Conservation (phyloP, 2,888 invertebrate genomes). For the Hemistola chrysoprasaria region DNA sequence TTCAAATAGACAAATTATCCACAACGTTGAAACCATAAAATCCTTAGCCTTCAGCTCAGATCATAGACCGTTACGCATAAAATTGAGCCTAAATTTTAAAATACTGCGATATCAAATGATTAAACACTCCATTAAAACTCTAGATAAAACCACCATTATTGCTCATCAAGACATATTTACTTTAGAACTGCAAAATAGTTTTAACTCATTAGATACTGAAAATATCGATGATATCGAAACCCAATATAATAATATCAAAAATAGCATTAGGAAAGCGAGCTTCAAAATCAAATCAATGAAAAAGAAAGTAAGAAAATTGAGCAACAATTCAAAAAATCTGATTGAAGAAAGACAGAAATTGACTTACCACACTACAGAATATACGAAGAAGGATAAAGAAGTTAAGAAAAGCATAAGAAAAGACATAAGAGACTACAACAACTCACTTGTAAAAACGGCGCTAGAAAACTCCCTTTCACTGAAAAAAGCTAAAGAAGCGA, state of each 20-base stretch:
- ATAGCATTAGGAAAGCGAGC: not conserved
- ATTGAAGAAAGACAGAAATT: not conserved
- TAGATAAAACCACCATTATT: not conserved
- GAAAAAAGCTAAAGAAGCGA: too few species aligned
- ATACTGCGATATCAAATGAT: not conserved
- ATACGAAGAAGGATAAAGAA: too few species aligned
- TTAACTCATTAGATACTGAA: not conserved
- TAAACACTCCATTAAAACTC: not conserved
- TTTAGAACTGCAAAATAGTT: slow-evolving; percentile 3
- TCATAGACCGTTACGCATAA: not conserved
- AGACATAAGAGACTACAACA: not conserved
- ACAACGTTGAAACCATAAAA: not conserved
- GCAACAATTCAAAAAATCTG: not conserved
- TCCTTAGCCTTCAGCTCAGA: slow-evolving; percentile 1
- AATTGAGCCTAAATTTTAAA: not conserved
- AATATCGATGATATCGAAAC: not conserved
- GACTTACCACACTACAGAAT: not conserved
- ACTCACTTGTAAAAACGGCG: not conserved
- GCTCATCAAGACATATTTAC: not conserved
- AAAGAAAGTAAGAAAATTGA: not conserved
- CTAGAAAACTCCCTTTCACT: too few species aligned
- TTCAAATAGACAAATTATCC: not conserved
- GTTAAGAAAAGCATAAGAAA: too few species aligned
- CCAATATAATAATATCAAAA: slow-evolving; percentile 1
- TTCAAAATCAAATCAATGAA: not conserved